Conservation (phyloP, 2,113 vertebrate genomes). For the Jaculus jaculus region DNA sequence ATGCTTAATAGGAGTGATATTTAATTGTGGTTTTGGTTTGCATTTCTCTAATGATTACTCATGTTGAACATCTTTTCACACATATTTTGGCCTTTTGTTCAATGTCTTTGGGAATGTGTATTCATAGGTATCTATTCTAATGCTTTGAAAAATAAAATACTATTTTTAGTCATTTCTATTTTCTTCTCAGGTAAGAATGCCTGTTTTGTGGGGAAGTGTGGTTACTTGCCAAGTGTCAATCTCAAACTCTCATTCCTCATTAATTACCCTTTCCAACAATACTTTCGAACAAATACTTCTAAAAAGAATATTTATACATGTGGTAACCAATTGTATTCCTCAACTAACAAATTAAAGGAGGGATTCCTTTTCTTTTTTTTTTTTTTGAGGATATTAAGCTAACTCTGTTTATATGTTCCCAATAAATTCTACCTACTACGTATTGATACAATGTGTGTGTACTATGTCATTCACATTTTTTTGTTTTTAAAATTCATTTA, state of each 20-base stretch:
- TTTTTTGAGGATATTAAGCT: constrained; percentile 27
- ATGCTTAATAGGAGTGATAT: background rate
- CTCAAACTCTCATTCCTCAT: background rate
- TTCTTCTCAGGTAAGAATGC: background rate
- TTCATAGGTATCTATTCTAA: constrained; percentile 30
- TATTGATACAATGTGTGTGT: background rate
- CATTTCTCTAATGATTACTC: constrained; percentile 20
- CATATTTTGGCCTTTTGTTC: background rate
- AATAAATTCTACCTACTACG: background rate
- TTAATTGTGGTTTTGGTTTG: constrained; percentile 19
- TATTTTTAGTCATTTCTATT: background rate
- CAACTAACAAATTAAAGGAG: background rate
- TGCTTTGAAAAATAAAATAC: background rate
- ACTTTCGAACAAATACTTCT: background rate
- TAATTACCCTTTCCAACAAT: background rate
- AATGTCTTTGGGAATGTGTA: constrained; percentile 20
- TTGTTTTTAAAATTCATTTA: background rate
- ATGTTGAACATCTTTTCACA: constrained; percentile 24
- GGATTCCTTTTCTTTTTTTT: constrained; percentile 39
- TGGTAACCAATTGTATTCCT: background rate
- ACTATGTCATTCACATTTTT: background rate
- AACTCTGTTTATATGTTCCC: background rate
- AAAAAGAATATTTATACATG: background rate
- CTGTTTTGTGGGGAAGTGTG: constrained; percentile 13
- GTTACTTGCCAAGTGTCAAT: background rate